Evolutionary conservation across 2,113 vertebrate species (phyloP).

Genomic region (Megalops atlanticus): DNA sequence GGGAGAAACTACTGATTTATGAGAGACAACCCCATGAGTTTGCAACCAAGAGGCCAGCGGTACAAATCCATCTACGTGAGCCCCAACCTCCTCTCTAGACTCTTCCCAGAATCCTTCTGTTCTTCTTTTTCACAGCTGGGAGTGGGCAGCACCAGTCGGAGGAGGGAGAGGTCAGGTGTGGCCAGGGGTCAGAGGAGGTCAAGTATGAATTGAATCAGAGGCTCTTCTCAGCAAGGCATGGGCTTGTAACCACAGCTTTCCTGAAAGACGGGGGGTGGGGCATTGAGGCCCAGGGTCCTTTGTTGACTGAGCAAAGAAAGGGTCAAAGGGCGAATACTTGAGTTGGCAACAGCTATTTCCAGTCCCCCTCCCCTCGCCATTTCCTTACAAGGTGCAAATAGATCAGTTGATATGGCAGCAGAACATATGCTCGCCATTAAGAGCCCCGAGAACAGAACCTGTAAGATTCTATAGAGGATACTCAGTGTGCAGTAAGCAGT

Average conservation of each 20-base stretch:
- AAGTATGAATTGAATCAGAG: no score
- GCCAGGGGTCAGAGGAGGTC: slow-evolving; percentile 25
- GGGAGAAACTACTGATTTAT: slow-evolving; percentile 35
- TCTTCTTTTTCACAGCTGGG: no score
- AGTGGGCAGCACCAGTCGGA: slow-evolving; percentile 14
- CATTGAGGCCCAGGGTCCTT: background rate
- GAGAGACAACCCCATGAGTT: slow-evolving; percentile 33
- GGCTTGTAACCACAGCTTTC: background rate
- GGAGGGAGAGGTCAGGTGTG: slow-evolving; percentile 9
- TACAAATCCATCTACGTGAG: background rate
- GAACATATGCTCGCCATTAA: no score
- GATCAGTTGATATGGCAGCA: no score
- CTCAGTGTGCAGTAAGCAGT: no score
- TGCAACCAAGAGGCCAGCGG: slow-evolving; percentile 13
- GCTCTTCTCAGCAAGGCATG: slow-evolving; percentile 3
- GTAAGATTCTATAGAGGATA: no score
- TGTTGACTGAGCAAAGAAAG: background rate
- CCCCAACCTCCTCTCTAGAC: background rate
- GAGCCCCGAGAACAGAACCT: no score
- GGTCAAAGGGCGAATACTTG: slow-evolving; percentile 14
- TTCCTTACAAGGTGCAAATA: no score
- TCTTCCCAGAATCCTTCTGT: slow-evolving; percentile 15
- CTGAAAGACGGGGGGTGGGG: background rate
- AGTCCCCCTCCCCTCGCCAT: no score
- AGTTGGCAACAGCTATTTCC: background rate